Percentiles rank a stretch among this genome's conserved stretches.
phyloP scores from a whole-genome alignment of 2,113 vertebrate genomes.

The Poeciliopsis retropinna region DNA sequence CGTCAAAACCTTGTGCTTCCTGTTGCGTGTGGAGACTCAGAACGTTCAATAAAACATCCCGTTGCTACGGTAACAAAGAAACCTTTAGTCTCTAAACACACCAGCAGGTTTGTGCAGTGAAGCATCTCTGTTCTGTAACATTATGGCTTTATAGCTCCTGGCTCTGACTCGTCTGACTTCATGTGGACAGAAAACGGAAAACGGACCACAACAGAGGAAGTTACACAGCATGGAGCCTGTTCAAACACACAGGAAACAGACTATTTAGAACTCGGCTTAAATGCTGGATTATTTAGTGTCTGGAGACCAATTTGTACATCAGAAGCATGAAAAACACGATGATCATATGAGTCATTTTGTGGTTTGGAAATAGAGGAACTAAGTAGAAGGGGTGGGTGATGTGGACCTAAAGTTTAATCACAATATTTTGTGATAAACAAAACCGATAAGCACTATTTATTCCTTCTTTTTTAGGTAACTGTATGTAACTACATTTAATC shows the following conservation, averaged over 20 bases:
- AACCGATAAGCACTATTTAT: too few relatives aligned
- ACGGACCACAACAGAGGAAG: neutral
- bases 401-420: too few relatives aligned
- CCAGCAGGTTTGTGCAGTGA: constrained; percentile 86
- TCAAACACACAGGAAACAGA: too few relatives aligned
- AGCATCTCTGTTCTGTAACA: constrained; percentile 77
- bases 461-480: too few relatives aligned
- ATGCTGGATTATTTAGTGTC: neutral
- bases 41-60: constrained; percentile 87
- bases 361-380: neutral
- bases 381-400: neutral
- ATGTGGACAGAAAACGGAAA: neutral
- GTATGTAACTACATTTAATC: too few relatives aligned
- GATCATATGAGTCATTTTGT: neutral
- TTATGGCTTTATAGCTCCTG: constrained; percentile 83
- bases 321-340: neutral
- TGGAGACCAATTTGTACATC: neutral
- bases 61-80: constrained; percentile 86
- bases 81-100: constrained; percentile 75
- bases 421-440: too few relatives aligned
- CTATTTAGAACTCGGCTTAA: too few relatives aligned
- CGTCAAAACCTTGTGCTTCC: neutral
- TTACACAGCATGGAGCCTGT: neutral
- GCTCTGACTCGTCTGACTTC: constrained; percentile 65
- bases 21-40: constrained; percentile 52